Evolutionary conservation across 2,888 invertebrate genomes (phyloP), one percentile per base, ranked within the genome.

Genomic region (Diarsia rubi): DNA sequence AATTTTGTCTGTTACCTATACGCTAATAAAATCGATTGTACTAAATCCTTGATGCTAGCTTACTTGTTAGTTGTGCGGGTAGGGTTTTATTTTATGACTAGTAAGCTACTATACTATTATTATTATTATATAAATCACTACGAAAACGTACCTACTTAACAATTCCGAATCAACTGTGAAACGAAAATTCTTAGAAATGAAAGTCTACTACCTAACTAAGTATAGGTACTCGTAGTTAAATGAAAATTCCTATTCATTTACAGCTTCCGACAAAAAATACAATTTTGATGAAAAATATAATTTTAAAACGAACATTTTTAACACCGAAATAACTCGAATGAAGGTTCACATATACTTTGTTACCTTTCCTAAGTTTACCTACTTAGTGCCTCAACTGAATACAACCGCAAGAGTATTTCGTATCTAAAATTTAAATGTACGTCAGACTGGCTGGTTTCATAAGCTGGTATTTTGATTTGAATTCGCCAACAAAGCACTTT

Each of bases 381-480:
- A 77, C 65, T 63, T 57, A 63, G 37, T 63, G 63, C 49, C 42
- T 42, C 37, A 54, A 70, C 54, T 71, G 62, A 82, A 76, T 79
- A 49, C 66, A 49, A 63, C 70, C 49, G 42, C 69, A 59, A 81
- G 62, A 79, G 62, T 79, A 60, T 78, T 79, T 76, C 73, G 54
- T 82, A 72, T 80, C 21, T 67, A 82, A 78, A 78, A 80, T 78
- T 64, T 59, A 72, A 82, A 82, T 82, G 45, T 70, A 65, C 60
- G 37, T 45, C 60, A 82, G 82, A 78, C 65, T 74, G 63, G 54
- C 83, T 74, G 79, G 64, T 60, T 57, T 57, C 70, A 75, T 79
- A 75, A 80, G 79, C 57, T 70, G 79, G 75, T 75, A 70, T 79
- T 79, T 75, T 66, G 75, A 83, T 72, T 83, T 83, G 44, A 80